A percentile compares a stretch with the other conserved stretches of the same genome.
Evolutionary conservation across 2,888 invertebrate species (phyloP).

Genomic region (Julus scandinavius): DNA sequence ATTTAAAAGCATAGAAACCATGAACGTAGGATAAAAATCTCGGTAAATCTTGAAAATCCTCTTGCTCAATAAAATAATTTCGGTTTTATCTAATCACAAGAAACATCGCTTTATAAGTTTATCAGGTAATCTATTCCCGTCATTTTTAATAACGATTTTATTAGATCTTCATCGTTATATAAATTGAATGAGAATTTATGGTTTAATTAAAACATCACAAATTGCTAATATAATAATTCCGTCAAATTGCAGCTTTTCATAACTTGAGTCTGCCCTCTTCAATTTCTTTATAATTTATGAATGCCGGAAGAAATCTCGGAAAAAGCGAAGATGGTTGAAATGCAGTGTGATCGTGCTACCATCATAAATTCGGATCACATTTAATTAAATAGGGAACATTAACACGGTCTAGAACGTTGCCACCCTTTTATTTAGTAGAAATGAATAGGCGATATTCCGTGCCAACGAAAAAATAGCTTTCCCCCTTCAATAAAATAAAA

Average conservation of each 20-base stretch:
- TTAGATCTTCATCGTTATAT: constrained; percentile 27
- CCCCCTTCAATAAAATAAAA: neutral
- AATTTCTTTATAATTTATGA: constrained; percentile 24
- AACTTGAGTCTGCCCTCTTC: constrained; percentile 7
- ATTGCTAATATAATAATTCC: constrained; percentile 21
- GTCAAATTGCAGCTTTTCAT: constrained; percentile 27
- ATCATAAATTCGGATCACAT: constrained; percentile 16
- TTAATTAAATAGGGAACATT: constrained; percentile 5
- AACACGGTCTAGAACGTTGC: neutral
- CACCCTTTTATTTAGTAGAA: constrained; percentile 1
- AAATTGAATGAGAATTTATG: constrained; percentile 27
- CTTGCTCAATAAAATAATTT: neutral
- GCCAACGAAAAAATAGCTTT: neutral
- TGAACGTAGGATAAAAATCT: no score
- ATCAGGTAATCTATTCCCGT: neutral
- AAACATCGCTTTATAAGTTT: neutral
- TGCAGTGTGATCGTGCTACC: neutral
- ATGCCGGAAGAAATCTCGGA: constrained; percentile 13
- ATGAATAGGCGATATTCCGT: neutral
- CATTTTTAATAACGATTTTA: constrained; percentile 27
- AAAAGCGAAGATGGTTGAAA: neutral
- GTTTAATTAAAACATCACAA: constrained; percentile 27
- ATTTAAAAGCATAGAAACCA: neutral
- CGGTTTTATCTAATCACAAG: constrained; percentile 13
- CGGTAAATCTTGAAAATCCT: neutral